These are phyloP conservation scores for Fulmarus glacialis DNA, from an alignment of 2,113 vertebrate genomes.

Conservation along the genomic window DNA sequence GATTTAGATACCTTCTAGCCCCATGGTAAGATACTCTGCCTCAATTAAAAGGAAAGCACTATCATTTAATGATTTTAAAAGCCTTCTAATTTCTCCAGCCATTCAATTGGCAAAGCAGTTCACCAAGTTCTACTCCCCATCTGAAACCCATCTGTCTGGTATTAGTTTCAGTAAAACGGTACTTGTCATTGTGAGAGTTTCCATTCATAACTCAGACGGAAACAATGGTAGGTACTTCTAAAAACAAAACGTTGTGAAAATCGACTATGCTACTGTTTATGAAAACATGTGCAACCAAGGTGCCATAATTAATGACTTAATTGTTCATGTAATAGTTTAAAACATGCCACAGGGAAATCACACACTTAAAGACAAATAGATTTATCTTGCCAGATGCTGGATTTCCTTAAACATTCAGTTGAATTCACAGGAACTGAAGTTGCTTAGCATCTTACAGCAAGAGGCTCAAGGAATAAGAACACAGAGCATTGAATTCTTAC, in stretches of 20 bases:
- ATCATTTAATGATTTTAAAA: slow-evolving; percentile 38
- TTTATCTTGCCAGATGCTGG: slow-evolving; percentile 3
- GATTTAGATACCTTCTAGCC: not conserved
- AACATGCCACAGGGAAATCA: slow-evolving; percentile 20
- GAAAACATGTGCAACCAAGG: not conserved
- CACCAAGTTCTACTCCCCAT: not conserved
- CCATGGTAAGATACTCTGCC: not conserved
- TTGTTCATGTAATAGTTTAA: slow-evolving; percentile 12
- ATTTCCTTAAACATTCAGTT: not conserved
- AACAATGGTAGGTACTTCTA: not conserved
- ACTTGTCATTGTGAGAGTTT: not conserved
- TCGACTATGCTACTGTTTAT: not conserved
- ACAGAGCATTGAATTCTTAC: slow-evolving; percentile 57
- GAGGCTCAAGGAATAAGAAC: not conserved
- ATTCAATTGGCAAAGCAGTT: slow-evolving; percentile 8
- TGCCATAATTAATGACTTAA: slow-evolving; percentile 20
- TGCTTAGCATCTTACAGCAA: not conserved
- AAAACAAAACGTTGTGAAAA: not conserved
- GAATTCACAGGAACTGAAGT: not conserved
- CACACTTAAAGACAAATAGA: not conserved
- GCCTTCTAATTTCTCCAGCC: slow-evolving; percentile 33
- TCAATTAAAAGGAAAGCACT: slow-evolving; percentile 11
- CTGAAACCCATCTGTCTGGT: slow-evolving; percentile 40
- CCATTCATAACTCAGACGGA: slow-evolving; percentile 2
- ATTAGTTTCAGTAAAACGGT: slow-evolving; percentile 8